Evolutionary conservation across 30 jellyfish, hydroid and myxozoan species (phyloP).

Genomic region (Cassiopea xamachana): DNA sequence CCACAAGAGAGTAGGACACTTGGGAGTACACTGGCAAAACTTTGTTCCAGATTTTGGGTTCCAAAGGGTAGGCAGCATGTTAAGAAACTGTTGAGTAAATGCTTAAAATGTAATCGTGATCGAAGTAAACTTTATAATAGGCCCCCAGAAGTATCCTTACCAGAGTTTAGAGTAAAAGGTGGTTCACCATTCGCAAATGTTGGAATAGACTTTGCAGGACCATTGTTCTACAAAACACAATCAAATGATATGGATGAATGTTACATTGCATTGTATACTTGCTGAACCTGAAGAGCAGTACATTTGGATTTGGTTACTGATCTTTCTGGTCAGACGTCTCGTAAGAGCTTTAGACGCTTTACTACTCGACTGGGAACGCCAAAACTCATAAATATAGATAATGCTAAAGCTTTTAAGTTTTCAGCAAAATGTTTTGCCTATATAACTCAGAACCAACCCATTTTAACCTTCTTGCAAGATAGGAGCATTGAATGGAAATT

Average conservation of each 20-base stretch:
- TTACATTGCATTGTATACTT: slow-evolving; percentile 40
- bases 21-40: neutral
- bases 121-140: slow-evolving; percentile 23
- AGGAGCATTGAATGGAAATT: no score
- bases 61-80: slow-evolving; percentile 66
- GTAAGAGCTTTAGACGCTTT: neutral
- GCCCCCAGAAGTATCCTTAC: slow-evolving; percentile 50
- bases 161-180: slow-evolving; percentile 48
- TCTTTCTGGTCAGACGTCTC: neutral
- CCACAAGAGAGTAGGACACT: slow-evolving; percentile 34
- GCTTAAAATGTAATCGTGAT: slow-evolving; percentile 8
- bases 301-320: slow-evolving; percentile 52
- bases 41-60: slow-evolving; percentile 70
- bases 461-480: no score
- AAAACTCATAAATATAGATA: neutral
- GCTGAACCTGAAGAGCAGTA: slow-evolving; percentile 44
- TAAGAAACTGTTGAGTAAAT: slow-evolving; percentile 29
- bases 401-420: slow-evolving; percentile 22
- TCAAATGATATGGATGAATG: slow-evolving; percentile 11
- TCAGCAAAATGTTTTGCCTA: no score
- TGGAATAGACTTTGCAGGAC: slow-evolving; percentile 64
- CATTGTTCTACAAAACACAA: slow-evolving; percentile 3
- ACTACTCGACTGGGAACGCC: slow-evolving; percentile 26
- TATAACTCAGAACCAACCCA: no score
- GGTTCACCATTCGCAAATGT: slow-evolving; percentile 20